phyloP scores from a whole-genome alignment of 2,113 vertebrate species.

The Rhodinocichla rosea region DNA sequence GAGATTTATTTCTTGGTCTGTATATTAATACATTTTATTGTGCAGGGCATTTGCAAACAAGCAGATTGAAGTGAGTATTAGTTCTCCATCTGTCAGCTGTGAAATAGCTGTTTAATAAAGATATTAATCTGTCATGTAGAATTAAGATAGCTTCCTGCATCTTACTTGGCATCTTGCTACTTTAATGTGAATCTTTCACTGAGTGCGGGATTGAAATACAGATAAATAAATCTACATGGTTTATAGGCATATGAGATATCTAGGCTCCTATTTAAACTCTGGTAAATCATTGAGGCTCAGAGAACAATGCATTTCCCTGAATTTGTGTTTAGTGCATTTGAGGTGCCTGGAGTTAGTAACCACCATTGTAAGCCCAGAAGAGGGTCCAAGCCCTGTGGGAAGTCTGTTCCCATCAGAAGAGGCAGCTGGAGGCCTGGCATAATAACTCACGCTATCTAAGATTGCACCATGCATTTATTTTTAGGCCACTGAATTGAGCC shows the following conservation, averaged over 20 bases:
- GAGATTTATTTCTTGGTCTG: background rate
- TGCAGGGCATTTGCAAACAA: background rate
- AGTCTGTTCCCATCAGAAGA: background rate
- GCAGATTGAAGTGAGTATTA: background rate
- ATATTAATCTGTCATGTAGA: background rate
- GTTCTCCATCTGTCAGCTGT: slow-evolving; percentile 10
- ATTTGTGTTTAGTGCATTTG: background rate
- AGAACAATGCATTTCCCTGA: background rate
- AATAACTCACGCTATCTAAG: background rate
- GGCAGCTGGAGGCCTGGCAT: background rate
- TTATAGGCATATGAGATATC: background rate
- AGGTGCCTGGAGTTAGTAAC: background rate
- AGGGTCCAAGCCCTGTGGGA: background rate
- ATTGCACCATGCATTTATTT: background rate
- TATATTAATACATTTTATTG: background rate
- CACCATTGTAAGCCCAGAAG: background rate
- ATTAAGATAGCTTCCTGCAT: background rate
- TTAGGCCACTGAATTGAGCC: background rate
- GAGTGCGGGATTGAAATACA: background rate
- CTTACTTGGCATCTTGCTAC: background rate
- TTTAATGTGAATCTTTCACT: background rate
- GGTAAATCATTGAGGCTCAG: background rate
- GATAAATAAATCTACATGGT: background rate
- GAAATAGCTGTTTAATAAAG: slow-evolving; percentile 1
- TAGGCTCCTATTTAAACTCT: background rate